Evolutionary conservation across 2,888 invertebrate species (phyloP), one percentile per base, ranked within the genome.

Genomic region (Diloba caeruleocephala): DNA sequence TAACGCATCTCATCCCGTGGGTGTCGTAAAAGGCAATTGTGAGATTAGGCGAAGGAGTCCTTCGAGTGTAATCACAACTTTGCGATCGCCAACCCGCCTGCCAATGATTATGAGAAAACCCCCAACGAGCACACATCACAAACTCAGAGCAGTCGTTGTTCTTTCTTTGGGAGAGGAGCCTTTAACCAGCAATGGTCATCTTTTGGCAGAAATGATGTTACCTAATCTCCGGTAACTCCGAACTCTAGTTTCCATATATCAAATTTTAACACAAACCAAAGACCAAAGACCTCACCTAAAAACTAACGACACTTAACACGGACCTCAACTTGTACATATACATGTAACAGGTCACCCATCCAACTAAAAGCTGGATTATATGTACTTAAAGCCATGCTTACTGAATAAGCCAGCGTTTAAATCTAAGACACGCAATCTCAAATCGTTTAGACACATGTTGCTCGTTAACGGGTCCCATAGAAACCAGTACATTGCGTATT

Each of bases 311-410:
- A 28, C 21, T 50, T 44, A 51, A 42, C 53, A 43, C 21, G 42
- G 48, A 26, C 49, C 48, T 54, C 56, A 68, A 46, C 64, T 69
- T 46, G 49, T 60, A 69, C 65, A 50, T 57, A 69, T 69, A 46
- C 54, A 64, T 60, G 64, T 59, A 55, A 50, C 63, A 63, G 69
- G 54, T 69, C 69, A 68, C 61, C 46, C 52, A 32, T 41, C 33
- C 70, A 58, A 65, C 61, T 69, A 65, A 61, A 69, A 53, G 68
- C 62, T 34, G 66, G 70, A 65, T 69, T 58, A 69, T 69, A 70
- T 65, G 44, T 67, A 53, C 52, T 61, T 64, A 54, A 37, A 29
- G 29, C 46, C 44, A n/a, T 48, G 53, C 46, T 64, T 54, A 49
- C 43, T 37, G 46, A 52, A 61, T 43, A 46, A 57, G 46, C 51